phyloP scores from a whole-genome alignment of 2,113 vertebrate genomes.

The Podocnemis expansa region DNA sequence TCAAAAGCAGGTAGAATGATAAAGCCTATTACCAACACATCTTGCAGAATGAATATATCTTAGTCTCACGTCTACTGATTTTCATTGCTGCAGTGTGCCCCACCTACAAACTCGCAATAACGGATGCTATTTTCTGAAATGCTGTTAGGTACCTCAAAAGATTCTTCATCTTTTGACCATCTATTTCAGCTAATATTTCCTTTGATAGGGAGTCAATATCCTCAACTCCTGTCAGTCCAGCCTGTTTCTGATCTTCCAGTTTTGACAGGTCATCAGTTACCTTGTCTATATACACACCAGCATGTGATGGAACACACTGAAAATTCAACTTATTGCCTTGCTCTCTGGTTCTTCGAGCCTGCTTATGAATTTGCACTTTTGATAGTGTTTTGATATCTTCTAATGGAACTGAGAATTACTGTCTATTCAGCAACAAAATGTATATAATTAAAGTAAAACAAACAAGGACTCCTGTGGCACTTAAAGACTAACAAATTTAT shows the following conservation, averaged over 20 bases:
- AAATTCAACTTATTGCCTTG: background rate
- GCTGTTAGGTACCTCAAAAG: background rate
- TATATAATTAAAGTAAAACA: background rate
- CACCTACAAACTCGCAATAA: background rate
- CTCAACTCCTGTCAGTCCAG: background rate
- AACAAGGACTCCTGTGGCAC: too few species aligned
- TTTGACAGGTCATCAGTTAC: background rate
- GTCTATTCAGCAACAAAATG: background rate
- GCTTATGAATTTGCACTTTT: background rate
- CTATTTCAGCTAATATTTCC: background rate
- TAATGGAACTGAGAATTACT: background rate
- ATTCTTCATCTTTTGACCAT: background rate
- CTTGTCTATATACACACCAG: background rate
- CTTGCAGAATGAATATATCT: background rate
- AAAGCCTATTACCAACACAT: background rate
- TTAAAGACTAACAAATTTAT: too few species aligned
- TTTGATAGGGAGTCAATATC: background rate
- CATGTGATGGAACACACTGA: background rate
- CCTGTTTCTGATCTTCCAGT: background rate
- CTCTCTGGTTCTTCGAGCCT: background rate
- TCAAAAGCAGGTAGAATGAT: background rate
- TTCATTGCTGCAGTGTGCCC: background rate
- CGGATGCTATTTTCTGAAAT: background rate
- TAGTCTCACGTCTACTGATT: background rate
- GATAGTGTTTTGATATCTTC: background rate